These are phyloP conservation scores for Allenopithecus nigroviridis DNA, from an alignment of 2,797 vertebrate genomes.

Conservation along the genomic window DNA sequence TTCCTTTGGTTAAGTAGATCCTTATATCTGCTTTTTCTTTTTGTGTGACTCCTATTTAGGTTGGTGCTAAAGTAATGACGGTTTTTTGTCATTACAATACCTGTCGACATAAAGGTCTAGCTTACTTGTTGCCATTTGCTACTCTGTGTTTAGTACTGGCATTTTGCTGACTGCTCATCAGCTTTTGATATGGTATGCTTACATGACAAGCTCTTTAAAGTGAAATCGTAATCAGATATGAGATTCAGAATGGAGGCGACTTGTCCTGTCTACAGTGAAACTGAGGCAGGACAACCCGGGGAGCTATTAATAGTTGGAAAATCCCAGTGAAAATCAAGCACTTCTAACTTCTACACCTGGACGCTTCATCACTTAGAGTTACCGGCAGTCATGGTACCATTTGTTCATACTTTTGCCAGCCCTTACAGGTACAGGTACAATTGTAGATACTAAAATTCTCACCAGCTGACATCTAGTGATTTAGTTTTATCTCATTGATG, in stretches of 20 bases:
- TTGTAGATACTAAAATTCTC: not conserved
- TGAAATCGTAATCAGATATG: not conserved
- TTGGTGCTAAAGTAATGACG: not conserved
- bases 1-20: not conserved
- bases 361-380: fast-evolving
- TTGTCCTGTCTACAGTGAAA: not conserved
- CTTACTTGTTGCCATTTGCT: not conserved
- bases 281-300: fast-evolving
- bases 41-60: not conserved
- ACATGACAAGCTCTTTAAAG: too few species aligned
- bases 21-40: not conserved
- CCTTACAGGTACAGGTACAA: too few species aligned
- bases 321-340: not conserved
- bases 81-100: not conserved
- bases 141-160: not conserved
- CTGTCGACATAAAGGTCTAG: fast-evolving
- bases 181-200: not conserved
- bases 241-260: not conserved
- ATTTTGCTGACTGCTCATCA: not conserved
- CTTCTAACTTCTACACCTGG: too few species aligned
- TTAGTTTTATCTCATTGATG: too few species aligned
- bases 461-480: not conserved
- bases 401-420: not conserved
- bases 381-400: fast-evolving
- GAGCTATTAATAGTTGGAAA: too few species aligned